Evolutionary conservation across 2,888 invertebrate species (phyloP).

Genomic region (Polydrusus pterygomalis): DNA sequence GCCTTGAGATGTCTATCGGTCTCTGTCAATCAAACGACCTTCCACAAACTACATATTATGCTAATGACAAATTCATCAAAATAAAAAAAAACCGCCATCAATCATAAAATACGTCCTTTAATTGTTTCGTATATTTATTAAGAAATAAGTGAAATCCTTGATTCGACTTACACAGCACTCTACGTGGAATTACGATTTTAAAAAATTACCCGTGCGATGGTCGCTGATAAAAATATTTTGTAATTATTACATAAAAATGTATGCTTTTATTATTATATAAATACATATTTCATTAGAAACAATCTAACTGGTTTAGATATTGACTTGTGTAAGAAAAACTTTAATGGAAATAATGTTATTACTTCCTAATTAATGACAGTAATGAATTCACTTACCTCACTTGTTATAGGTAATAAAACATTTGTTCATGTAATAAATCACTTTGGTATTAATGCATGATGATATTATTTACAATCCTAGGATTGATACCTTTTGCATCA

Average conservation of each 20-base stretch:
- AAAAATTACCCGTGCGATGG: constrained; percentile 31
- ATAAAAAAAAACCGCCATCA: constrained; percentile 45
- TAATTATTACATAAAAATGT: constrained; percentile 15
- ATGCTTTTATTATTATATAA: constrained; percentile 22
- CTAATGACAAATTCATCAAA: constrained; percentile 54
- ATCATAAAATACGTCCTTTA: constrained; percentile 47
- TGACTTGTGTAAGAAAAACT: constrained; percentile 19
- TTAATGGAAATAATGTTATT: not conserved
- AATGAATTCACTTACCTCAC: too few relatives aligned
- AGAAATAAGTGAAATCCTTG: constrained; percentile 49
- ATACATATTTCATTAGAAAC: constrained; percentile 21
- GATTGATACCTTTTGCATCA: too few relatives aligned
- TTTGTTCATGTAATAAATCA: too few relatives aligned
- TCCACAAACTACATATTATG: constrained; percentile 44
- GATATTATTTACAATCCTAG: too few relatives aligned
- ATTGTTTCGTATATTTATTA: constrained; percentile 42
- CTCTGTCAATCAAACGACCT: constrained; percentile 52
- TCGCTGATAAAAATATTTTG: constrained; percentile 43
- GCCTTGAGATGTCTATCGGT: constrained; percentile 50
- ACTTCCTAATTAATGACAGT: constrained; percentile 6
- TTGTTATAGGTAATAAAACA: too few relatives aligned
- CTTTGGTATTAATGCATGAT: too few relatives aligned
- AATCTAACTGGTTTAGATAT: constrained; percentile 4
- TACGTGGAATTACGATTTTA: constrained; percentile 33
- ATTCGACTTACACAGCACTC: constrained; percentile 38